phyloP scores from a whole-genome alignment of 2,797 vertebrate species.

The Glyptemys insculpta region DNA sequence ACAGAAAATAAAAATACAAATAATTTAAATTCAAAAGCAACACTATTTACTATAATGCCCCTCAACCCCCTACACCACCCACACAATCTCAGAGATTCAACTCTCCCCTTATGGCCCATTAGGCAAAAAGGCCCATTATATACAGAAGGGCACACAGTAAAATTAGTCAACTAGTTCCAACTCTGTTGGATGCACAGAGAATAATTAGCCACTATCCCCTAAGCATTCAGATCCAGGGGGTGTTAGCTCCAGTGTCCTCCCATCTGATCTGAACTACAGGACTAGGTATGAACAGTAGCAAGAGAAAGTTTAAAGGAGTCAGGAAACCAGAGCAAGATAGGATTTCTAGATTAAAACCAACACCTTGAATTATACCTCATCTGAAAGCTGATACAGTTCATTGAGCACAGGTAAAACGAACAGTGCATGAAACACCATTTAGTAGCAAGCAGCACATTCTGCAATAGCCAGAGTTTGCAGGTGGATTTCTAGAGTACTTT shows the following conservation, averaged over 20 bases:
- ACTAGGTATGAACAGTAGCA: not conserved
- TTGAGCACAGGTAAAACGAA: not conserved
- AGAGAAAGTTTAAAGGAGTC: not conserved
- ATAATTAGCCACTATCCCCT: accelerated
- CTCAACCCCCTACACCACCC: not conserved
- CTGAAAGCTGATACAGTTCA: not conserved
- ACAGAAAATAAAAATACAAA: not conserved
- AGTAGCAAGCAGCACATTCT: not conserved
- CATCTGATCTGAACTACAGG: not conserved
- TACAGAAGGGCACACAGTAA: too few relatives aligned
- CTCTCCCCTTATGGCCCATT: not conserved
- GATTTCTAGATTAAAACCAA: not conserved
- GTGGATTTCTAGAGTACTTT: not conserved
- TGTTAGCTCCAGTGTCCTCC: not conserved
- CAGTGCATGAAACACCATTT: not conserved
- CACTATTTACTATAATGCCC: not conserved
- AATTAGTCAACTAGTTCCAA: not conserved
- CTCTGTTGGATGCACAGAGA: not conserved
- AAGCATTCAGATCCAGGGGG: not conserved
- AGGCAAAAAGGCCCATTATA: not conserved
- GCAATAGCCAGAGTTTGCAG: not conserved
- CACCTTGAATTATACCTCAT: not conserved
- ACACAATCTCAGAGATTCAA: not conserved
- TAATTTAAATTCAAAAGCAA: not conserved
- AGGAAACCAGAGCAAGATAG: not conserved